These are phyloP conservation scores for Anguilla megastoma DNA, from an alignment of 2,797 vertebrate species.

Conservation along the genomic window DNA sequence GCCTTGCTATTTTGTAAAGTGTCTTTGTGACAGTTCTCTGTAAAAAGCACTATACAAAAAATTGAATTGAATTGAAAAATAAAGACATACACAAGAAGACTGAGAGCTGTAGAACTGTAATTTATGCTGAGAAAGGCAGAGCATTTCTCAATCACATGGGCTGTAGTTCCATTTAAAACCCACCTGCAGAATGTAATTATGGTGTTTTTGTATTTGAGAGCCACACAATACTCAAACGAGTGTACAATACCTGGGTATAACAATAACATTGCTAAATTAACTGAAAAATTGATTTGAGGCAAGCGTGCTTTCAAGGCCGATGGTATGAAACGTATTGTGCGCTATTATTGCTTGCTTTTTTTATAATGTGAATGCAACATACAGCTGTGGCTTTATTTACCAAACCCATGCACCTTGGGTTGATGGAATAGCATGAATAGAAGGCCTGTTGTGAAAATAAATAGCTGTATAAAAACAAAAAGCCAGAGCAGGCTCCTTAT, in stretches of 20 bases:
- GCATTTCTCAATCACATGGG: background rate
- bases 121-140: background rate
- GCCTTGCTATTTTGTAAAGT: no score
- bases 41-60: no score
- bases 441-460: background rate
- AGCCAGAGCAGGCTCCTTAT: background rate
- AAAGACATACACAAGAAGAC: background rate
- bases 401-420: background rate
- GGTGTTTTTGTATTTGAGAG: background rate
- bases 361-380: background rate
- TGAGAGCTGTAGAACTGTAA: background rate
- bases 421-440: background rate
- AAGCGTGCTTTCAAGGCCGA: background rate
- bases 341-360: background rate
- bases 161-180: background rate
- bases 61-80: no score
- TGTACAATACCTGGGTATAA: background rate
- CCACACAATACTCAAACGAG: background rate
- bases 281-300: background rate
- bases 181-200: conserved; percentile 1
- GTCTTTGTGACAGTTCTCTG: no score
- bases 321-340: background rate
- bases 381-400: background rate
- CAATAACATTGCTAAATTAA: background rate
- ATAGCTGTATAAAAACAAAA: background rate